These are phyloP conservation scores for Drosophila subpulchrella DNA, from an alignment of 1,140 invertebrate genomes.

Conservation along the genomic window DNA sequence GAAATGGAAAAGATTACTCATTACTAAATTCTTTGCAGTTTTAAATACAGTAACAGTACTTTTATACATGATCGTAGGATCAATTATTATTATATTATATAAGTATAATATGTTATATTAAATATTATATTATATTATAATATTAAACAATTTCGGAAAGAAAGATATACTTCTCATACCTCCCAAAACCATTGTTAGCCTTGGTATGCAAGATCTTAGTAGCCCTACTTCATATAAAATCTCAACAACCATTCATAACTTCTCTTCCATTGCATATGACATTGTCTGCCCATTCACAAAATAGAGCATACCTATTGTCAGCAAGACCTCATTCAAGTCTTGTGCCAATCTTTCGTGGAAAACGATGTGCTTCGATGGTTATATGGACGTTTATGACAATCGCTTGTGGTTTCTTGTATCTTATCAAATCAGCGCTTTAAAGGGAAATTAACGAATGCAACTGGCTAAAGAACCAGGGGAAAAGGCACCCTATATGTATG, in stretches of 20 bases:
- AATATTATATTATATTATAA: no score
- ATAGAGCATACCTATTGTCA: constrained; percentile 47
- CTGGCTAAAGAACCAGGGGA: background rate
- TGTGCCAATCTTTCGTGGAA: constrained; percentile 34
- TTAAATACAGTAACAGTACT: background rate
- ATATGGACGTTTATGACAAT: constrained; percentile 30
- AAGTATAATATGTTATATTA: no score
- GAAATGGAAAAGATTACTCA: background rate
- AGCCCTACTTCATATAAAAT: no score
- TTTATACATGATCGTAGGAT: no score
- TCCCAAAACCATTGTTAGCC: no score
- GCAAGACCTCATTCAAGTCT: constrained; percentile 27
- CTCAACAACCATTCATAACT: no score
- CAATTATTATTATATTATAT: no score
- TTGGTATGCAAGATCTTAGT: no score
- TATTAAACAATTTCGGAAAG: no score
- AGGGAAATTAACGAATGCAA: constrained; percentile 27
- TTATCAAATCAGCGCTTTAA: constrained; percentile 26
- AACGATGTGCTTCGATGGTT: constrained; percentile 33
- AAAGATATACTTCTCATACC: no score
- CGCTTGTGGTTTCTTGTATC: constrained; percentile 20
- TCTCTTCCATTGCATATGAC: background rate
- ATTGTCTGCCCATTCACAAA: constrained; percentile 3
- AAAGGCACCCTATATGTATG: constrained; percentile 22
- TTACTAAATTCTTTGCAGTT: no score